Evolutionary conservation across 2,797 vertebrate species (phyloP), one percentile per base, ranked within the genome.

Genomic region (Myotis myotis): DNA sequence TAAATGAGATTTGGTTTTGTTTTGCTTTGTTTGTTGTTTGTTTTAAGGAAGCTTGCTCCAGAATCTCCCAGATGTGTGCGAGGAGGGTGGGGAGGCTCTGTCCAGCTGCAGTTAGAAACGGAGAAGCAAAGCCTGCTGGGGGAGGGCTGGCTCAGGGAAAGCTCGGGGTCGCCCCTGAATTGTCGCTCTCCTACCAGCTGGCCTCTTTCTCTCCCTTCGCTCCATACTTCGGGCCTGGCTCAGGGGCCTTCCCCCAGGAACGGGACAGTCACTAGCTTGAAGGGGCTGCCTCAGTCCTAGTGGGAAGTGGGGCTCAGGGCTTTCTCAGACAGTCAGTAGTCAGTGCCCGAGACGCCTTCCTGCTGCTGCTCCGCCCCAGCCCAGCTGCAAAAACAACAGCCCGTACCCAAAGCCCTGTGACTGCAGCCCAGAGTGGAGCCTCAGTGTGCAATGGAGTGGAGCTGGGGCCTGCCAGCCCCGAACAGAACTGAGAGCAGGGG

Each of bases 361-460:
- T 87, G 28, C 93, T 72, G 94, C 95, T 62, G 93, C 94, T 95
- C 97, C 96, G 30, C 96, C 97, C 97, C 91, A 28, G 92, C 47
- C 91, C 97, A 98, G 97, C 97, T 98, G 97, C 97, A 95, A 98
- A 97, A 98, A 98, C 97, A 97, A 97, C 96, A 93, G 95, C 68
- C 92, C 60, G 11, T 87, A 95, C 87, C 96, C 97, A n/a, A 81
- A 96, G 94, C 55, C 88, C 93, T 94, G 96, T 95, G 95, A 92
- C 22, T 89, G 93, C 76, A 93, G 93, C 68, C 55, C 20, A 44
- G 70, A 95, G 90, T 20, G 80, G 86, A 92, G 94, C 68, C 86
- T 88, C 41, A 0, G 47, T 33, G 83, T n/a, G 75, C 78, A 68
- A 76, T 23, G 28, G 75, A 38, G 62, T 55, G 20, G 68, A 76